These are phyloP conservation scores for Strix aluco DNA, from an alignment of 2,113 vertebrate species.

Conservation along the genomic window DNA sequence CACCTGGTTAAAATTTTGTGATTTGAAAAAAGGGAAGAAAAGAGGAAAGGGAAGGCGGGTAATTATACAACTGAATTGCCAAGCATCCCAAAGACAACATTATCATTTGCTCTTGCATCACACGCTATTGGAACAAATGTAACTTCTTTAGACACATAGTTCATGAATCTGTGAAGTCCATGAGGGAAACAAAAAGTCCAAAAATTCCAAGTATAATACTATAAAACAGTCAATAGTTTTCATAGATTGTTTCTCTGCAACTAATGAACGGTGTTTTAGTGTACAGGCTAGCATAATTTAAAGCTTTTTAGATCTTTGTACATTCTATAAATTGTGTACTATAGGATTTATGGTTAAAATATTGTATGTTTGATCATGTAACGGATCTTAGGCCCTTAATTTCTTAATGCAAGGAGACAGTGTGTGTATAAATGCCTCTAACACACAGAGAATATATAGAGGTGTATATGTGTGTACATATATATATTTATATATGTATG, in stretches of 20 bases:
- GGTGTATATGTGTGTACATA: neutral
- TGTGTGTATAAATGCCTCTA: neutral
- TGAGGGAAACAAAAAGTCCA: neutral
- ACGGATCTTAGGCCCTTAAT: neutral
- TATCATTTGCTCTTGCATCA: neutral
- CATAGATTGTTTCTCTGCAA: neutral
- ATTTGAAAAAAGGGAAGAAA: neutral
- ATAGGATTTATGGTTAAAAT: neutral
- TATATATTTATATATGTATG: neutral
- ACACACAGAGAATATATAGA: neutral
- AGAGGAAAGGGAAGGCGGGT: neutral
- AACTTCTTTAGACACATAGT: neutral
- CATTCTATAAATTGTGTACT: neutral
- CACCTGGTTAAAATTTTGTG: neutral
- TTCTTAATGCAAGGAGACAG: neutral
- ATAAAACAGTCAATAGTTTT: neutral
- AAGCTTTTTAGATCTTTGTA: neutral
- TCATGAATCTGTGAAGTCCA: neutral
- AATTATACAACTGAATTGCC: neutral
- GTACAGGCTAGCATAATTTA: neutral
- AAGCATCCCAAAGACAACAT: neutral
- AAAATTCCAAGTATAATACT: neutral
- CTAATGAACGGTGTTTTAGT: neutral
- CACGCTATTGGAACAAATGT: neutral
- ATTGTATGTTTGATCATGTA: neutral